Evolutionary conservation across 2,797 vertebrate species (phyloP), one percentile per base, ranked within the genome.

Genomic region (Sitta carolinensis): DNA sequence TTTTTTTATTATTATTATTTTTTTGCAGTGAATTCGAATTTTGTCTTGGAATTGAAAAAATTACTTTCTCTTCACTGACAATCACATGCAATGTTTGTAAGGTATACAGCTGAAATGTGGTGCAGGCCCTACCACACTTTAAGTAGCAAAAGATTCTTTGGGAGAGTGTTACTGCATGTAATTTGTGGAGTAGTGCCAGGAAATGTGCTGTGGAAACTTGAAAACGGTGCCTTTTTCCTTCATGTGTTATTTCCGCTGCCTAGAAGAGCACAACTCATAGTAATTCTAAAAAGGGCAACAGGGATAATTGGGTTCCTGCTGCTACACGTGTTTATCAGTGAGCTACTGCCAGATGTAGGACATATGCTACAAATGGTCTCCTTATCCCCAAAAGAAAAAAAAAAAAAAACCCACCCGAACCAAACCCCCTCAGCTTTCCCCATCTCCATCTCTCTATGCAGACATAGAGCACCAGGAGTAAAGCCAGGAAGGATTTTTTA

Each of bases 231-330:
- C 55, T 59, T 90, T 91, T 91, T 23, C 77, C 86, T 95, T 68
- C 89, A 55, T 81, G 59, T 92, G 84, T 90, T 89, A 87, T 93
- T 93, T 95, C 87, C 89, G 48, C 82, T 77, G 80, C 57, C 81
- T 87, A 61, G 73, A 95, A 89, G 90, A 95, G 61, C 74, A 83
- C 62, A 81, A 83, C 74, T 87, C 54, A 23, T 42, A 93, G 90
- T 87, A 89, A 93, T 79, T 81, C 79, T 93, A 79, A 94, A 84
- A 95, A 84, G 88, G 84, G 75, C 70, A 91, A 79, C 68, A 75
- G 69, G 91, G 69, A 91, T 97, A 97, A 97, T 94, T 93, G 87
- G 89, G 93, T 76, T 87, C 89, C 89, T 89, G 94, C 95, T 66
- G 74, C 79, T 96, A 76, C 90, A 93, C 70, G 45, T 91, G 86